These are phyloP conservation scores for Tyto alba DNA, from an alignment of 2,113 vertebrate species.

Conservation along the genomic window DNA sequence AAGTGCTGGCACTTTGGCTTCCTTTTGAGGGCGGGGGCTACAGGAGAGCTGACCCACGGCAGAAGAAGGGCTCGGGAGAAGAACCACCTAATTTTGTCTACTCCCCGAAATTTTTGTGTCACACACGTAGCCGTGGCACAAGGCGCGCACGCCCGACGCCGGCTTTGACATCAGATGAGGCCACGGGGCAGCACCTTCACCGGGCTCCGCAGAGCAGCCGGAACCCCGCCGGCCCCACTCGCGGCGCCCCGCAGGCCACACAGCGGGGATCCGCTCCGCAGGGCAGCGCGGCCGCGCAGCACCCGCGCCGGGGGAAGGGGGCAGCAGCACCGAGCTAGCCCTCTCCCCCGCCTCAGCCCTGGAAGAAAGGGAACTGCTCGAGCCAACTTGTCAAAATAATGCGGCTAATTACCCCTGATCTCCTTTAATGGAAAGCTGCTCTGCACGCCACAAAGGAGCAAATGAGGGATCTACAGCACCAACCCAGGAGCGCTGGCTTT, in stretches of 20 bases:
- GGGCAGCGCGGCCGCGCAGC: not conserved
- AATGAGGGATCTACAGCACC: slow-evolving; percentile 69
- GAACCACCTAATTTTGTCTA: not conserved
- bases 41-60: not conserved
- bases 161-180: not conserved
- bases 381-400: slow-evolving; percentile 84
- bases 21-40: not conserved
- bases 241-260: not conserved
- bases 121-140: rapidly evolving
- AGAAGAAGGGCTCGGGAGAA: not conserved
- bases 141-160: not conserved
- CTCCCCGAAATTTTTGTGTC: not conserved
- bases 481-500: slow-evolving; percentile 44
- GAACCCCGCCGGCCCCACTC: rapidly evolving
- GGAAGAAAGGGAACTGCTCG: slow-evolving; percentile 68
- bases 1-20: rapidly evolving
- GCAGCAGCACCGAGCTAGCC: not conserved
- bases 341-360: slow-evolving; percentile 25
- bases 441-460: slow-evolving; percentile 73
- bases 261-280: not conserved
- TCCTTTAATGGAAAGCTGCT: slow-evolving; percentile 77
- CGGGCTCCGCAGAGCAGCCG: not conserved
- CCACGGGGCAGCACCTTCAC: not conserved
- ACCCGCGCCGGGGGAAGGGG: not conserved
- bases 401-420: slow-evolving; percentile 82